Percentiles rank a stretch among this genome's conserved stretches.
These are phyloP conservation scores for Pituophis catenifer DNA, from an alignment of 2,113 vertebrate species.

Conservation along the genomic window DNA sequence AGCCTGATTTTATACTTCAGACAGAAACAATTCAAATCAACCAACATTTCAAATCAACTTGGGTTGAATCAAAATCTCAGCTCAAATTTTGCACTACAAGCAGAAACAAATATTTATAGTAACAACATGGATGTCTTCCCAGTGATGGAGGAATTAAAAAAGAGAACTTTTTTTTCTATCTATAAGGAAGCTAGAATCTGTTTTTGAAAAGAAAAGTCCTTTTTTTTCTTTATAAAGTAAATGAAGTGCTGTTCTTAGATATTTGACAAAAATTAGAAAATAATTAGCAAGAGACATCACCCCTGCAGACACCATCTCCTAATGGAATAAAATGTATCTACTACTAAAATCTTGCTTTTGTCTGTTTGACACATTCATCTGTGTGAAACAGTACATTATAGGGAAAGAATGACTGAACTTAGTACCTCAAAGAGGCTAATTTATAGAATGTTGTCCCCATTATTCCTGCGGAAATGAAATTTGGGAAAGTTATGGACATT, in stretches of 20 bases:
- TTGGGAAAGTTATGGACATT: not conserved
- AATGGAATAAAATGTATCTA: not conserved
- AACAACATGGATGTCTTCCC: not conserved
- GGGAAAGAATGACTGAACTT: not conserved
- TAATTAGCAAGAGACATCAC: not conserved
- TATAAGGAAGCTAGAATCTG: not conserved
- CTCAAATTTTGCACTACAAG: not conserved
- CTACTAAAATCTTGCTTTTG: not conserved
- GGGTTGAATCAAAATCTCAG: not conserved
- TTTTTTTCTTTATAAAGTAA: not conserved
- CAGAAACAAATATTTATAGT: not conserved
- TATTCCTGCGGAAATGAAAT: not conserved
- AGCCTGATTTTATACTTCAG: not conserved
- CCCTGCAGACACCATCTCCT: not conserved
- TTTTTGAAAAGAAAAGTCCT: not conserved
- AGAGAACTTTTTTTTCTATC: not conserved
- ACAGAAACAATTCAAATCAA: not conserved
- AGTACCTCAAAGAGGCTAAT: not conserved
- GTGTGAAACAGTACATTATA: not conserved
- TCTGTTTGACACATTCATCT: not conserved
- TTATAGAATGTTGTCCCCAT: not conserved
- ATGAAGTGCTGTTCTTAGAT: not conserved
- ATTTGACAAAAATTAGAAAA: not conserved
- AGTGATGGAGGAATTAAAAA: not conserved
- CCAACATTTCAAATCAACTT: not conserved